Conservation (phyloP, 1,140 invertebrate species). For the Drosophila nigrodunni region DNA sequence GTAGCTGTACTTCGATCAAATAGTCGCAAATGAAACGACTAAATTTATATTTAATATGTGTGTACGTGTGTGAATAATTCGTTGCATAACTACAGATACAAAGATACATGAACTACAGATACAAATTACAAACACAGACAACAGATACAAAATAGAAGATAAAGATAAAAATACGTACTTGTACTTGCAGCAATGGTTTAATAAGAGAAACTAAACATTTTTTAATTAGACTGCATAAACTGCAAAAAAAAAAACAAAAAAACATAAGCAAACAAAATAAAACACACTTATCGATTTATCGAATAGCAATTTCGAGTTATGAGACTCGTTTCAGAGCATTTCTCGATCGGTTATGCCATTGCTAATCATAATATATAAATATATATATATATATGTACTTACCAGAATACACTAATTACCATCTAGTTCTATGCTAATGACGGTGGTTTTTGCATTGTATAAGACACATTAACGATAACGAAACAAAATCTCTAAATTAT, state of each 20-base stretch:
- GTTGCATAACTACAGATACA: constrained; percentile 27
- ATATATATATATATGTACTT: background rate
- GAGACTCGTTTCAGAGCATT: constrained; percentile 5
- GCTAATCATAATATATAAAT: background rate
- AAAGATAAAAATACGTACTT: constrained; percentile 44
- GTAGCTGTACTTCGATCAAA: constrained; percentile 20
- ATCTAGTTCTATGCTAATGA: constrained; percentile 74
- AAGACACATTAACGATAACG: constrained; percentile 56
- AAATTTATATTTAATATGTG: constrained; percentile 17
- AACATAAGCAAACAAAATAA: constrained; percentile 11
- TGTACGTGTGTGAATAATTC: constrained; percentile 18
- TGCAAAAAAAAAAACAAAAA: constrained; percentile 24
- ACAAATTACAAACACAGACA: background rate
- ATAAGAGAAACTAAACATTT: constrained; percentile 23
- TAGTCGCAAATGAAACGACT: constrained; percentile 19
- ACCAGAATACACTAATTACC: constrained; percentile 67
- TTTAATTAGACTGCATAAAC: constrained; percentile 34
- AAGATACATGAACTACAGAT: constrained; percentile 5
- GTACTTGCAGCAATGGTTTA: constrained; percentile 39
- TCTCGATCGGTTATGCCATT: background rate
- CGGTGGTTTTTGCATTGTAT: constrained; percentile 57
- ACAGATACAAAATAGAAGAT: constrained; percentile 9
- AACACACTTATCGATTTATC: constrained; percentile 23
- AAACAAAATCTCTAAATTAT: constrained; percentile 60
- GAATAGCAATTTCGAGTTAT: background rate